Percentiles rank a stretch among this genome's conserved stretches.
phyloP scores from a whole-genome alignment of 2,888 invertebrate species.

The Elmis aenea region DNA sequence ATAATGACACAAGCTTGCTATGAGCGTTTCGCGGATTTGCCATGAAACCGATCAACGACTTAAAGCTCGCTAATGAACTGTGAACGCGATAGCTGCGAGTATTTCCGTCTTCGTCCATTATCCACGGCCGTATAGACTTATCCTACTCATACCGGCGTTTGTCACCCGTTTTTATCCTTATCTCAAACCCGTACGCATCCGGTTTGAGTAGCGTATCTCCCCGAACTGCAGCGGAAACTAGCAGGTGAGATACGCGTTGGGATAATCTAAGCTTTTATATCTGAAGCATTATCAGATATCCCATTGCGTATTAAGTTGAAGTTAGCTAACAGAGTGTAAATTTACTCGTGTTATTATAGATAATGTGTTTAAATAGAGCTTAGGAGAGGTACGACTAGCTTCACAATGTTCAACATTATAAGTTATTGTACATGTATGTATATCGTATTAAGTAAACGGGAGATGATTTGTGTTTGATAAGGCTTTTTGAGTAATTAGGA shows the following conservation, averaged over 20 bases:
- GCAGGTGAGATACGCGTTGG: constrained; percentile 17
- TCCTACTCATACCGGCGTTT: constrained; percentile 11
- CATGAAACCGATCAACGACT: constrained; percentile 34
- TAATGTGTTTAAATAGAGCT: constrained; percentile 14
- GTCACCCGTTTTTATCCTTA: constrained; percentile 17
- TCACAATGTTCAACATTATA: no score
- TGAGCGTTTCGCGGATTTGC: constrained; percentile 28
- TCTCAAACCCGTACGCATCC: constrained; percentile 15
- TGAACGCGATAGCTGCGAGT: constrained; percentile 39
- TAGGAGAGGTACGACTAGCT: no score
- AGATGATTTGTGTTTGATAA: no score
- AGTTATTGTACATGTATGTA: no score
- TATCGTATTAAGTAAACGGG: no score
- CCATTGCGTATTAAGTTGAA: constrained; percentile 17
- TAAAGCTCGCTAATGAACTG: constrained; percentile 42
- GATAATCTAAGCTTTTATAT: constrained; percentile 19
- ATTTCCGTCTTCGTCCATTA: constrained; percentile 25
- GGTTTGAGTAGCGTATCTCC: constrained; percentile 13
- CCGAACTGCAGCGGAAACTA: constrained; percentile 18
- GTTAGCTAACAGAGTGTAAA: constrained; percentile 20
- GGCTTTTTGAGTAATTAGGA: no score
- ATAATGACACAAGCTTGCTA: constrained; percentile 25
- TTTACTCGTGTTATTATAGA: constrained; percentile 14
- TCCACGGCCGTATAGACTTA: constrained; percentile 13
- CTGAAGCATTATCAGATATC: constrained; percentile 15